These are phyloP conservation scores for Calcarius ornatus DNA, from an alignment of 2,113 vertebrate genomes.

Conservation along the genomic window DNA sequence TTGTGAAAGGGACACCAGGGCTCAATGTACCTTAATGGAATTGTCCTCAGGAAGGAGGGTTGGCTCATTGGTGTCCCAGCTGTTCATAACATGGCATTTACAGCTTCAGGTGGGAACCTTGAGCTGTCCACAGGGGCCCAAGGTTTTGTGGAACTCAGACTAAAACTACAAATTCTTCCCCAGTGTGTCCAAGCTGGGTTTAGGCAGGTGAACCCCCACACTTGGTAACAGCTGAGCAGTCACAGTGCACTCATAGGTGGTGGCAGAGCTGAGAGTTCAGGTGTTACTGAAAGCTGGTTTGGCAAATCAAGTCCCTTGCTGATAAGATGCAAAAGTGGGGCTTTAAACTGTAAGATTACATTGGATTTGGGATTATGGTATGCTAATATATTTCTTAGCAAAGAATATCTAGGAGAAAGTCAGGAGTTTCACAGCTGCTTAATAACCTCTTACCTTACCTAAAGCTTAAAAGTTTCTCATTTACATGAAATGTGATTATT, in stretches of 20 bases:
- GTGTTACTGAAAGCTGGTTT: neutral
- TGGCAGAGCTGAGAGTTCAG: neutral
- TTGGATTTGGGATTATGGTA: neutral
- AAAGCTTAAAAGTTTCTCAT: neutral
- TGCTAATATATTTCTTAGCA: neutral
- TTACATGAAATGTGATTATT: neutral
- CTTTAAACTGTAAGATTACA: neutral
- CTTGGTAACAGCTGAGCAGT: neutral
- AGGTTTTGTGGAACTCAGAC: neutral
- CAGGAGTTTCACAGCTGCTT: neutral
- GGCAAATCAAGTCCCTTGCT: neutral
- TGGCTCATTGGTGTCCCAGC: neutral
- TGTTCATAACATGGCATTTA: neutral
- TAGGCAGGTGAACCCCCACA: neutral
- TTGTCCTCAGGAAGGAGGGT: neutral
- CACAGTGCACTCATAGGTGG: accelerated
- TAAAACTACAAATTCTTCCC: accelerated
- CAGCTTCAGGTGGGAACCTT: neutral
- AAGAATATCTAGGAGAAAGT: neutral
- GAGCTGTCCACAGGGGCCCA: neutral
- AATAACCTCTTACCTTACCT: neutral
- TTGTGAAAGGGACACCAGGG: neutral
- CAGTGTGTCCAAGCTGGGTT: accelerated
- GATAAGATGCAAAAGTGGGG: neutral
- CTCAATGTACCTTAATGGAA: neutral